These are phyloP conservation scores for Lepas anatifera DNA, from an alignment of 2,888 invertebrate genomes.

Conservation along the genomic window DNA sequence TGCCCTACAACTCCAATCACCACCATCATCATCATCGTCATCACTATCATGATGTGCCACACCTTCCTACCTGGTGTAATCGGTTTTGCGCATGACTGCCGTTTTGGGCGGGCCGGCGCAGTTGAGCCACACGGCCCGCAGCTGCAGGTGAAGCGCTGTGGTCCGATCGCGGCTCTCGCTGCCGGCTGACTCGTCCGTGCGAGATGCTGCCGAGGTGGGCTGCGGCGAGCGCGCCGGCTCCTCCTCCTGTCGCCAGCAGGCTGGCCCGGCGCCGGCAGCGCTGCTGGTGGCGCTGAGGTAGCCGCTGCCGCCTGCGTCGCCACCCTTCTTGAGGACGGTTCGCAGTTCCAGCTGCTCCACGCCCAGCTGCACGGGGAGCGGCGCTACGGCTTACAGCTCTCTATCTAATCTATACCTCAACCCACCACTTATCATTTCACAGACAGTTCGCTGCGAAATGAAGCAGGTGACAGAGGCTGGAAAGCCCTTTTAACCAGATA, in stretches of 20 bases:
- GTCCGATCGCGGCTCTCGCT: conserved; percentile 15
- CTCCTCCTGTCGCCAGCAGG: not conserved
- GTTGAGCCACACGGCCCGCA: conserved; percentile 90
- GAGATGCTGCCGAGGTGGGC: not conserved
- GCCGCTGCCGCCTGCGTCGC: not conserved
- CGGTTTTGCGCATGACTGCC: conserved; percentile 85
- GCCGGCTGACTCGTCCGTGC: conserved; percentile 15
- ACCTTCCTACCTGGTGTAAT: conserved; percentile 82
- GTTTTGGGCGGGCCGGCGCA: conserved; percentile 93
- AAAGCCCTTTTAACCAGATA: no score
- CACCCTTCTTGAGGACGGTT: not conserved
- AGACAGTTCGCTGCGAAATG: no score
- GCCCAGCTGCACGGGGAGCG: not conserved
- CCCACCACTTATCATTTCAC: no score
- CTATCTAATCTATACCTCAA: no score
- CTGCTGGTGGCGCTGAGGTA: not conserved
- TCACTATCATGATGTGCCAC: no score
- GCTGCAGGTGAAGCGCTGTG: conserved; percentile 45
- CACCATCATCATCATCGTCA: no score
- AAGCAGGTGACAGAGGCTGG: no score
- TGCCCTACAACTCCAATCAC: no score
- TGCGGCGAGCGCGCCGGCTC: not conserved
- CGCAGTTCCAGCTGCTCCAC: conserved; percentile 3
- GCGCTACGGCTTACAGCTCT: not conserved
- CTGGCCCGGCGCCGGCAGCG: not conserved